Base-by-base conservation (phyloP, 2,113 vertebrate species). In the Leptobrachium leishanense region DNA sequence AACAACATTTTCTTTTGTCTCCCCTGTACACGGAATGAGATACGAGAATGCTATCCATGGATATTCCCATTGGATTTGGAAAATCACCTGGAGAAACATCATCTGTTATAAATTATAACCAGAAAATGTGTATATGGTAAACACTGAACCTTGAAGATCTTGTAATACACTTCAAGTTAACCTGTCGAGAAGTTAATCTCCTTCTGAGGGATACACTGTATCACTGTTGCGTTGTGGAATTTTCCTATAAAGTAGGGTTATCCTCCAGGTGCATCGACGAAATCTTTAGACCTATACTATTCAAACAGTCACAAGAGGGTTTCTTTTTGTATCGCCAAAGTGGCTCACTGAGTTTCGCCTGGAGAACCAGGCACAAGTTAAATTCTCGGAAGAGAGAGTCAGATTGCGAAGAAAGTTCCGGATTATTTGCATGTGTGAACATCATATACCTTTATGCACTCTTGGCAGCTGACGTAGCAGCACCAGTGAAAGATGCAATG, bases 401-500 rank as follows among this genome's bases (percentile, higher is more conserved):
- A 4, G 55, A 10, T 54, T 1, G 72, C 0, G 0, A 75, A 70
- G 63, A 6, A 57, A 39, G 20, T 31, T 31, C 73, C 0, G 8
- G 2, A 15, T 75, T 94, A 95, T 82, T 95, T 95, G 88, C 93
- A 95, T 2, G 93, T 94, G 84, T 95, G 93, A 79, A 95, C 92
- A 0, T 94, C 92, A 2, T 93, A 92, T 75, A 93, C 86, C n/a
- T 92, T 90, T 75, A 88, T 84, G 75, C 93, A 95, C 82, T 95
- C 93, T 81, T 94, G 93, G 79, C 93, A 95, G 85, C 93, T 92
- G 46, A 95, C 93, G 0, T 94, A 94, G 86, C 93, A 95, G 81
- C 93, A 95, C 93, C 93, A 95, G 83, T 95, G 93, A 82, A 95
- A 95, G 82, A 95, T 90, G 8, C 93, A 95, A 73, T 90, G 92